Conservation (phyloP, 2,113 vertebrate genomes). For the Sciurus niger region DNA sequence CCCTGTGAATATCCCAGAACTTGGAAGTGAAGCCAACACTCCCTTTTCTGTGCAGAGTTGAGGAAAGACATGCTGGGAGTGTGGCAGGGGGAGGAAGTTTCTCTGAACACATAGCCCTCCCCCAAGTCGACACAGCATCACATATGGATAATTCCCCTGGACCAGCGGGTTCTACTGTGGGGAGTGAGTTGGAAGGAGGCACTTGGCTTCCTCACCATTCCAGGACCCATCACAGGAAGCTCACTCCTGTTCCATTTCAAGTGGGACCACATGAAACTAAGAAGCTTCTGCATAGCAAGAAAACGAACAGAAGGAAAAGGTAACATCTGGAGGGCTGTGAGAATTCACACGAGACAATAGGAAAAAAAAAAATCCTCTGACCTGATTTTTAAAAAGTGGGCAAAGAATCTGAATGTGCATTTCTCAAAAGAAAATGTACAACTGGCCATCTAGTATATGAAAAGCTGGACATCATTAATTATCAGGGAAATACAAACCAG, state of each 20-base stretch:
- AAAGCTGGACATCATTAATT: not conserved
- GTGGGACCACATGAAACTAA: not conserved
- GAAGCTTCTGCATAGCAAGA: not conserved
- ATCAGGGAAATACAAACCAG: not conserved
- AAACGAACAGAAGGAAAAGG: not conserved
- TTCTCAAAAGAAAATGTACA: not conserved
- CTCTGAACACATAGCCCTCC: not conserved
- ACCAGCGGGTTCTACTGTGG: not conserved
- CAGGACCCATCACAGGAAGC: not conserved
- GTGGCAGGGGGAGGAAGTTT: not conserved
- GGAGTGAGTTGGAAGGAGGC: not conserved
- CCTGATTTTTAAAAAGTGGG: not conserved
- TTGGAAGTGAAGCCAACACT: not conserved
- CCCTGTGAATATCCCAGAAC: not conserved
- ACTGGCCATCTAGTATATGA: not conserved
- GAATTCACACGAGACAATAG: not conserved
- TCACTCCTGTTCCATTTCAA: too few species aligned
- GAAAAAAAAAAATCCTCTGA: not conserved
- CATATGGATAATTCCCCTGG: not conserved
- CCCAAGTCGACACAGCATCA: not conserved
- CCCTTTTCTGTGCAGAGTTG: not conserved
- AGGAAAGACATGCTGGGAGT: not conserved
- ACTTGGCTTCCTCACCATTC: not conserved
- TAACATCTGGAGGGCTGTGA: not conserved
- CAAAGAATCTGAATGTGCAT: not conserved